Evolutionary conservation across 1,140 invertebrate genomes (phyloP).

Genomic region (Adoxophyes honmai): DNA sequence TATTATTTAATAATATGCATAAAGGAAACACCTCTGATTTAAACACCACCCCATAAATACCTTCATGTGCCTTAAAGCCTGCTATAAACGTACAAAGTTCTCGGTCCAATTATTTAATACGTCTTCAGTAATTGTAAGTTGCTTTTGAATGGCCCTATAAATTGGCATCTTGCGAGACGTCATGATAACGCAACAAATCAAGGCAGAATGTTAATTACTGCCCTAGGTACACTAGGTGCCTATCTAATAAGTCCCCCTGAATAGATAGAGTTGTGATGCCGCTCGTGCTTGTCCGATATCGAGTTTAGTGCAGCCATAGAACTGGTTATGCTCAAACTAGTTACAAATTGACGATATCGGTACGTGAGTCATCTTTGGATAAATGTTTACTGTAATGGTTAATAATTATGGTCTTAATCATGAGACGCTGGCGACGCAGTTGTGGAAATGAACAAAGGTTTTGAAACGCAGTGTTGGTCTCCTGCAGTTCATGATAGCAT

Average conservation of each 20-base stretch:
- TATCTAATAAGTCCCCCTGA: conserved; percentile 12
- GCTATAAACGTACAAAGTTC: conserved; percentile 13
- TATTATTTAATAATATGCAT: conserved; percentile 14
- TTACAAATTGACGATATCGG: conserved; percentile 32
- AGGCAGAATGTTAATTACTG: conserved; percentile 42
- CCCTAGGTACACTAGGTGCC: conserved; percentile 13
- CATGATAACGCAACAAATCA: conserved; percentile 48
- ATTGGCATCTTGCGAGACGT: conserved; percentile 34
- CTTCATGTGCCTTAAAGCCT: background rate
- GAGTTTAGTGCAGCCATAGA: conserved; percentile 23
- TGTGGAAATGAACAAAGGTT: background rate
- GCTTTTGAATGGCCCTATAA: conserved; percentile 36
- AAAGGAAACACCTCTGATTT: conserved; percentile 14
- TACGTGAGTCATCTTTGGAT: conserved; percentile 26
- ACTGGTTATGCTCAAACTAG: conserved; percentile 39
- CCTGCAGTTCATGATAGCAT: no score
- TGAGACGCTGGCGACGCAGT: background rate
- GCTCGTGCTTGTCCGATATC: conserved; percentile 21
- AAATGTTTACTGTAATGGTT: conserved; percentile 12
- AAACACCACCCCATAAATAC: conserved; percentile 4
- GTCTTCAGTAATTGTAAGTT: conserved; percentile 16
- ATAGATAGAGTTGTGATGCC: conserved; percentile 25
- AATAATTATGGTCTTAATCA: conserved; percentile 4
- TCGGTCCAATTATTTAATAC: conserved; percentile 12
- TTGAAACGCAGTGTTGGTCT: no score